phyloP scores from a whole-genome alignment of 2,888 invertebrate genomes.

The Anodontia alba region DNA sequence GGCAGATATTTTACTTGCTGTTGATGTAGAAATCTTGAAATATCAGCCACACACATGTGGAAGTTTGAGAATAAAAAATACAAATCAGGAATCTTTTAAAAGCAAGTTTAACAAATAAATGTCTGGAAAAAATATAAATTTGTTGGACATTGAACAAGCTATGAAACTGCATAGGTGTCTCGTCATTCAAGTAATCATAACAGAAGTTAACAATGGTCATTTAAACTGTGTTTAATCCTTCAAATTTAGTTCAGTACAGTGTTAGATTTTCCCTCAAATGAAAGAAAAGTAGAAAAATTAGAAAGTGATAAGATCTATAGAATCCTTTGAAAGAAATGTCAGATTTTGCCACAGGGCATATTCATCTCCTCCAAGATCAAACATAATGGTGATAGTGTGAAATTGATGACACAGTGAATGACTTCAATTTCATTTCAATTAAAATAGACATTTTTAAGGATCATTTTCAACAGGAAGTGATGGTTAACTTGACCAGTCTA shows the following conservation, averaged over 20 bases:
- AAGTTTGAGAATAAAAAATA: no score
- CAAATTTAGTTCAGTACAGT: not conserved
- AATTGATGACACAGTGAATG: slow-evolving; percentile 9
- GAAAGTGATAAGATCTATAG: slow-evolving; percentile 11
- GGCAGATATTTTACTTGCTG: no score
- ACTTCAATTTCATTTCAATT: slow-evolving; percentile 11
- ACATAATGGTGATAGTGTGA: slow-evolving; percentile 10
- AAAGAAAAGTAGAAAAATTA: slow-evolving; percentile 13
- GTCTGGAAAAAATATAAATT: no score
- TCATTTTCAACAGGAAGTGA: slow-evolving; percentile 3
- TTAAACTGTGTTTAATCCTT: slow-evolving; percentile 10
- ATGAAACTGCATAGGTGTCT: no score
- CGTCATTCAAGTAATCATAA: not conserved
- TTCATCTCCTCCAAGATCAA: not conserved
- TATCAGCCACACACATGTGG: no score
- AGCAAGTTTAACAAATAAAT: no score
- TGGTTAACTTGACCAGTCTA: slow-evolving; percentile 8
- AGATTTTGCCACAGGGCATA: not conserved
- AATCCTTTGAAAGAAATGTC: slow-evolving; percentile 6
- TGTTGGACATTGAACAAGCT: no score
- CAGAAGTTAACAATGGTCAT: not conserved
- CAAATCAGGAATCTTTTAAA: no score
- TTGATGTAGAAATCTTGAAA: no score
- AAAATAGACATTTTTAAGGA: slow-evolving; percentile 11
- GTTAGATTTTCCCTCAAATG: not conserved